Conservation (phyloP, 2,113 vertebrate species). For the Narcine bancroftii region DNA sequence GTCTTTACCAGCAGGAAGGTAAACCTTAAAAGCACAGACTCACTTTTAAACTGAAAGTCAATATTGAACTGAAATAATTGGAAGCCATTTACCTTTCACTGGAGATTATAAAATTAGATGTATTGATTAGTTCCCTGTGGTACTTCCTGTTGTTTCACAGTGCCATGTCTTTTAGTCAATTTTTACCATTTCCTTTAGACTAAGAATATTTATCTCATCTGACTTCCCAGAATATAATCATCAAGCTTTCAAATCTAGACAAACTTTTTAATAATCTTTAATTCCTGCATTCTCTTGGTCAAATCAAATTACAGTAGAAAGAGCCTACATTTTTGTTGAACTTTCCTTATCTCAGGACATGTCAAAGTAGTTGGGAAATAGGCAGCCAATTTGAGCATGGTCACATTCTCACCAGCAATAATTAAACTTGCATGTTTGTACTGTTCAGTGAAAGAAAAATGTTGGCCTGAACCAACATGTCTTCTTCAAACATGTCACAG, state of each 20-base stretch:
- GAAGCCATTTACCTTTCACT: conserved; percentile 2
- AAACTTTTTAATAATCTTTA: neutral
- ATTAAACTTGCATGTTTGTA: neutral
- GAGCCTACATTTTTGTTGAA: neutral
- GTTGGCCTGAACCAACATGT: neutral
- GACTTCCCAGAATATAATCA: neutral
- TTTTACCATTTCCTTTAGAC: neutral
- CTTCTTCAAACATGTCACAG: neutral
- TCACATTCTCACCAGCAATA: neutral
- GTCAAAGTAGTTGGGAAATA: neutral
- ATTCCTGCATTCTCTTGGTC: neutral
- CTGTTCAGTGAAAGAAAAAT: neutral
- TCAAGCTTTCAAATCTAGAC: neutral
- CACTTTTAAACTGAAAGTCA: conserved; percentile 21
- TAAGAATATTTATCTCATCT: neutral
- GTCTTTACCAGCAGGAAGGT: conserved; percentile 14
- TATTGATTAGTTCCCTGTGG: neutral
- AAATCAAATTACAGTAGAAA: neutral
- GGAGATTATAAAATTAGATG: neutral
- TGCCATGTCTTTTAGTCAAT: neutral
- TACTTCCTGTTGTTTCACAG: neutral
- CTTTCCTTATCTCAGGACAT: neutral
- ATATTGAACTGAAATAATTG: conserved; percentile 13
- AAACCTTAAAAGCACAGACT: neutral
- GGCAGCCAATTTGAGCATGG: neutral